Percentiles rank a stretch among this genome's conserved stretches.
These are phyloP conservation scores for Esox masquinongy DNA, from an alignment of 2,797 vertebrate species.

Conservation along the genomic window DNA sequence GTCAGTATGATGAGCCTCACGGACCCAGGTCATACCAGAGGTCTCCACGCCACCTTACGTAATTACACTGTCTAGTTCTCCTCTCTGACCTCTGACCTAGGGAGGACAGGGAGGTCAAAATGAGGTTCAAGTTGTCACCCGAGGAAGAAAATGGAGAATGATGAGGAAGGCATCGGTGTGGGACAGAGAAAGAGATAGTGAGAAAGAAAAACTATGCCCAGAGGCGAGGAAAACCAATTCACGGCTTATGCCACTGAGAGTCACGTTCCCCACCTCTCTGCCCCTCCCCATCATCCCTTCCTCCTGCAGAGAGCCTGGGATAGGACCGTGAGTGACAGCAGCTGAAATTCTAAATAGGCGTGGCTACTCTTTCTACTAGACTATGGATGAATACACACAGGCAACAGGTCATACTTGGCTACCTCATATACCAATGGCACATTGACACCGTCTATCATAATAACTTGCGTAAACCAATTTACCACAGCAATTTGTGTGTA, in stretches of 20 bases:
- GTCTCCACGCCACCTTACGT: constrained; percentile 69
- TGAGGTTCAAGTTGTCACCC: constrained; percentile 61
- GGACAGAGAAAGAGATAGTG: constrained; percentile 11
- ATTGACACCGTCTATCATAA: constrained; percentile 42
- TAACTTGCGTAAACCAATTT: constrained; percentile 44
- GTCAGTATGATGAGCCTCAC: constrained; percentile 31
- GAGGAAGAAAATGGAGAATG: constrained; percentile 45
- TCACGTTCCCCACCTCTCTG: constrained; percentile 27
- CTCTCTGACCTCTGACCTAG: constrained; percentile 50
- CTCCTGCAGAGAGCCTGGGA: constrained; percentile 35
- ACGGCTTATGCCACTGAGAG: constrained; percentile 31
- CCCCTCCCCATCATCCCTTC: constrained; percentile 40
- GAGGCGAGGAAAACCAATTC: constrained; percentile 53
- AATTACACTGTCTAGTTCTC: constrained; percentile 56
- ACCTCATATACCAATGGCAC: constrained; percentile 41
- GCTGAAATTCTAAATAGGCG: constrained; percentile 36
- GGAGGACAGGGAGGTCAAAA: constrained; percentile 51
- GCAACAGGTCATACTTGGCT: constrained; percentile 47
- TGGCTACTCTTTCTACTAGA: constrained; percentile 26
- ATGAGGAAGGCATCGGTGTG: constrained; percentile 48
- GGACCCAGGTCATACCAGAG: constrained; percentile 54
- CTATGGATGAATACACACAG: constrained; percentile 29
- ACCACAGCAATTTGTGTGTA: constrained; percentile 21
- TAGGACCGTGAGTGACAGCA: constrained; percentile 37
- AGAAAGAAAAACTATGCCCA: constrained; percentile 41